phyloP scores from a whole-genome alignment of 2,888 invertebrate species.

The Eupithecia subumbrata region DNA sequence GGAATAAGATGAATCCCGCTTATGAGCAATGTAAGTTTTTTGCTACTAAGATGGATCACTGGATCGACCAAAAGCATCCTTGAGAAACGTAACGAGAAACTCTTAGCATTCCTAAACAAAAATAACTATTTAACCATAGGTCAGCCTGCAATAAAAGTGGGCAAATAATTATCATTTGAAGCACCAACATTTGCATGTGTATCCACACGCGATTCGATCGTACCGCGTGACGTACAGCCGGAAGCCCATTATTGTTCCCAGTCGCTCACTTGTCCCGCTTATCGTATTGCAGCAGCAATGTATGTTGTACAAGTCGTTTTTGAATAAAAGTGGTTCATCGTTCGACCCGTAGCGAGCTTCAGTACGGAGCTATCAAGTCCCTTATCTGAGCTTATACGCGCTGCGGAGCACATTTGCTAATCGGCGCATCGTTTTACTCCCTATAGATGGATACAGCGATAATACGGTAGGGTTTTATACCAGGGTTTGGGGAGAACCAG shows the following conservation, averaged over 20 bases:
- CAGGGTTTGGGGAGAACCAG: constrained; percentile 66
- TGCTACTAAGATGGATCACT: background rate
- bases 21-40: background rate
- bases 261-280: constrained; percentile 57
- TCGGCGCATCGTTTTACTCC: constrained; percentile 70
- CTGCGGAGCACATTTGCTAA: constrained; percentile 70
- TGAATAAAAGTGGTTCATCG: constrained; percentile 21
- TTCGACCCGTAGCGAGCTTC: constrained; percentile 3
- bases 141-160: constrained; percentile 61
- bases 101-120: constrained; percentile 13
- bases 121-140: constrained; percentile 44
- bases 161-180: constrained; percentile 68
- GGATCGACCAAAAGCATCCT: background rate
- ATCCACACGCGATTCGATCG: constrained; percentile 58
- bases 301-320: constrained; percentile 54
- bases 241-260: constrained; percentile 71
- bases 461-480: constrained; percentile 71
- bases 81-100: background rate
- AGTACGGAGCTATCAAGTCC: constrained; percentile 44
- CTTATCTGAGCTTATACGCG: constrained; percentile 72
- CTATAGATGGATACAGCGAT: constrained; percentile 69
- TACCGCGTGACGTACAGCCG: constrained; percentile 51
- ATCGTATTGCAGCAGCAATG: constrained; percentile 62
- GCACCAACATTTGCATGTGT: constrained; percentile 67
- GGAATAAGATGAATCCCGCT: background rate